Evolutionary conservation across 2,113 vertebrate species (phyloP), one percentile per base, ranked within the genome.

Genomic region (Paralichthys olivaceus): DNA sequence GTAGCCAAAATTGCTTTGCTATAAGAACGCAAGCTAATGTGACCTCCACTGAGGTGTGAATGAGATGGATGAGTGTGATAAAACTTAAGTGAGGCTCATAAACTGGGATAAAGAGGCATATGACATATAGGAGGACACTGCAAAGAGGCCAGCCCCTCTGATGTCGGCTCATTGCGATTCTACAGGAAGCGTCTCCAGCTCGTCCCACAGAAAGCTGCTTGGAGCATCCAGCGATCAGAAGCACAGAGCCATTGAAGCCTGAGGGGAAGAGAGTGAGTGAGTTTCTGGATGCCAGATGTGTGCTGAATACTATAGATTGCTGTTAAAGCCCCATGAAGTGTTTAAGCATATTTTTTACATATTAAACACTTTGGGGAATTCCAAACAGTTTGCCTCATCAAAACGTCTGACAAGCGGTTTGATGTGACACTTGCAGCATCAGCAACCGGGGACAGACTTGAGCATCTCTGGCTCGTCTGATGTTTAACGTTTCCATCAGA

Each of bases 221-320:
- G 45, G 72, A 80, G 58, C 66, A 83, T 75, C 70, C 59, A 73
- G 63, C 64, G 77, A 76, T 90, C 76, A 84, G 78, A 80, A 73
- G 67, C 65, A 62, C 51, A 26, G 22, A 81, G 73, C 17, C 69
- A 51, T 37, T 53, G 67, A 59, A 43, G 82, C 77, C 83, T 64
- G 69, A 66, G 76, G 80, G 65, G 58, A 59, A 62, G 59, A 37
- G 49, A 72, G 65, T 62, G 57, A 34, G 53, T 68, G 51, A 25
- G 28, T 66, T 84, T 93, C 91, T 94, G 90, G 76, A 57, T 75
- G 65, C 93, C 93, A 94, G 94, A 94, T 95, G 92, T 90, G 87
- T 78, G 75, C 67, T 75, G 72, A 77, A 75, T 6, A 72, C 59
- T 89, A 89, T 89, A 92, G 84, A 87, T 83, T 75, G 73, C 67